Base-by-base conservation (phyloP, 2,888 invertebrate species). In the Synergus gifuensis region DNA sequence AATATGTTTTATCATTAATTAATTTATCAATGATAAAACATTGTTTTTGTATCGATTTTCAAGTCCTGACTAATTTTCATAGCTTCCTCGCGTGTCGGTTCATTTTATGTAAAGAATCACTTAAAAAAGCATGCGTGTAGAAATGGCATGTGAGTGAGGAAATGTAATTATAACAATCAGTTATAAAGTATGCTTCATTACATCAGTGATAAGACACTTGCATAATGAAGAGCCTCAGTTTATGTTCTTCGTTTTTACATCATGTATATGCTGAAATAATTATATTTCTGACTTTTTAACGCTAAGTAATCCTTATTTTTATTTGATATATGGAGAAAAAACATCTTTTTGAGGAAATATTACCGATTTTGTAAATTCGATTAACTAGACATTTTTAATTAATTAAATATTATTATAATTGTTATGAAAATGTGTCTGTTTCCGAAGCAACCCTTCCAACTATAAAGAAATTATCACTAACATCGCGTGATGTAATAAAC, bases 401-500 rank as follows among this genome's bases (percentile, higher is more conserved):
- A 46, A 46, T 12, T 46, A 12, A 0, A 12, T 12, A 36, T 0
- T 36, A 7, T 36, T 36, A 36, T 36, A 36, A 36, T 36, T 36
- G 36, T 36, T 2, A 11, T 2, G 11, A 60, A 8, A n/a, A 18
- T 3, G 60, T 9, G 60, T 60, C 18, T 22, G 18, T 0, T 11
- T 9, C 9, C 11, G 0, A 22, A 11, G 18, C 1, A 60, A 22
- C 22, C 60, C 60, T 11, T 18, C 7, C 58, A 18, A 11, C 11
- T 14, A 22, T 60, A 22, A 69, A 69, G 44, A 46, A 63, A 69
- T 66, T 76, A 36, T 79, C 79, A 78, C 42, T 49, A 63, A 83
- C 66, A 64, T n/a, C 16, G 40, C n/a, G 81, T 4, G 60, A 54
- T 62, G 78, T 83, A 82, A 82, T 83, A 84, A 84, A 84, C 83